Evolutionary conservation across 64 coral and sea anemone genomes (phyloP), one percentile per base, ranked within the genome.

Genomic region (Porites lutea): DNA sequence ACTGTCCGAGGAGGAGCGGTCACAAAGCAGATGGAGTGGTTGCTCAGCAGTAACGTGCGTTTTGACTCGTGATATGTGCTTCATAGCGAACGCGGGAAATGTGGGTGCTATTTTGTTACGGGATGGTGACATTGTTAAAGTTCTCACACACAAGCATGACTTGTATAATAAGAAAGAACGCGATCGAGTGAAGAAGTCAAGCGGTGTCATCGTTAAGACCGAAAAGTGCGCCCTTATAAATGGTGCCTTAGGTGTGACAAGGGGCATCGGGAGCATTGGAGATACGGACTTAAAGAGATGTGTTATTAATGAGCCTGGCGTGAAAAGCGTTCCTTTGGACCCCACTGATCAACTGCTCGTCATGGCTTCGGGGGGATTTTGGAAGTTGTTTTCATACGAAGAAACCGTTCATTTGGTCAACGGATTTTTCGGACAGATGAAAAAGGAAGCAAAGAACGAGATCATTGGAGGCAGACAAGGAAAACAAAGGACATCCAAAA

Each of bases 31-130:
- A 61, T 95, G 96, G 96, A 98, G 96, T 63, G 96, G 96, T 66
- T 98, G 96, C 94, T 98, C 96, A 48, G 96, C 93, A 46, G 77
- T 98, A 62, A 98, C 96, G 82, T 98, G 93, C 89, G 59, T 98
- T 61, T 76, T 98, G 60, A 86, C 94, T 20, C 55, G 18, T 13
- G 74, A 92, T 19, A 83, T 16, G 71, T 95, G 93, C 46, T 98
- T 83, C 57, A 27, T 95, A 16, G 93, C 96, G 16, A 90, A 95
- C 43, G 82, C 86, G 13, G 96, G 96, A 18, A 93, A 93, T 63
- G 96, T 95, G 62, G 93, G 93, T 45, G 97, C 91, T 8, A 71
- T 99, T n/a, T 75, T 99, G 65, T 46, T 99, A 22, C 88, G 94
- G 16, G 92, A 91, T 52, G 89, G 92, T 65, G 88, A 89, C 46